Conservation (phyloP, 2,797 vertebrate genomes). For the Agapornis canus region DNA sequence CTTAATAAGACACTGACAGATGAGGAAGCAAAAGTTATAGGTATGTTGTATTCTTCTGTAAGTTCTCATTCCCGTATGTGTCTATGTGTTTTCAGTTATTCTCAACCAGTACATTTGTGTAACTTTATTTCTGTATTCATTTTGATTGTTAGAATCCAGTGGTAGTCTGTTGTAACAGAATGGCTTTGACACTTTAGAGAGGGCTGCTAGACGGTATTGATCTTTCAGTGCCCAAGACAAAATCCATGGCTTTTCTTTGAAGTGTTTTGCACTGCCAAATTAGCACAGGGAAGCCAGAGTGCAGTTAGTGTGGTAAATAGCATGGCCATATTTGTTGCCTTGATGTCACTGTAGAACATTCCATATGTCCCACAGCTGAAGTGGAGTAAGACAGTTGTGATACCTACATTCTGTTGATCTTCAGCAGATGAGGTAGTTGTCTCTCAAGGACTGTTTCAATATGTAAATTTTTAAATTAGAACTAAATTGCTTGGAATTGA, state of each 20-base stretch:
- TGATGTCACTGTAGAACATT: background rate
- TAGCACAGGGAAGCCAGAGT: background rate
- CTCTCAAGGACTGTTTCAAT: background rate
- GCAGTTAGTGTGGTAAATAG: background rate
- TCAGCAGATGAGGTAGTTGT: background rate
- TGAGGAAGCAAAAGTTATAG: conserved; percentile 98
- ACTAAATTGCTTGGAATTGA: background rate
- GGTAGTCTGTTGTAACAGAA: background rate
- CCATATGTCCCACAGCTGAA: background rate
- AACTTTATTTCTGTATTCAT: background rate
- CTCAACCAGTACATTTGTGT: background rate
- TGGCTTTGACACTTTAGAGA: background rate
- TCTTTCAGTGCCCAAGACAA: background rate
- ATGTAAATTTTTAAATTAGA: background rate
- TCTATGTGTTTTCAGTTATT: background rate
- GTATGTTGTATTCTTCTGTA: conserved; percentile 71
- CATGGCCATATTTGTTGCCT: background rate
- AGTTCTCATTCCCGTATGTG: background rate
- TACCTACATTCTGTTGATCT: background rate
- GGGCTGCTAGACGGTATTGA: background rate
- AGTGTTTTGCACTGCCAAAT: background rate
- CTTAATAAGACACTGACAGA: conserved; percentile 98
- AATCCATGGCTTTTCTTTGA: background rate
- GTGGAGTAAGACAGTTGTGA: background rate
- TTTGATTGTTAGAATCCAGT: background rate